A percentile compares a stretch with the other conserved stretches of the same genome.
These are phyloP conservation scores for Imbricaverruca yamaguchii DNA, from an alignment of 2,888 invertebrate species.

Conservation along the genomic window DNA sequence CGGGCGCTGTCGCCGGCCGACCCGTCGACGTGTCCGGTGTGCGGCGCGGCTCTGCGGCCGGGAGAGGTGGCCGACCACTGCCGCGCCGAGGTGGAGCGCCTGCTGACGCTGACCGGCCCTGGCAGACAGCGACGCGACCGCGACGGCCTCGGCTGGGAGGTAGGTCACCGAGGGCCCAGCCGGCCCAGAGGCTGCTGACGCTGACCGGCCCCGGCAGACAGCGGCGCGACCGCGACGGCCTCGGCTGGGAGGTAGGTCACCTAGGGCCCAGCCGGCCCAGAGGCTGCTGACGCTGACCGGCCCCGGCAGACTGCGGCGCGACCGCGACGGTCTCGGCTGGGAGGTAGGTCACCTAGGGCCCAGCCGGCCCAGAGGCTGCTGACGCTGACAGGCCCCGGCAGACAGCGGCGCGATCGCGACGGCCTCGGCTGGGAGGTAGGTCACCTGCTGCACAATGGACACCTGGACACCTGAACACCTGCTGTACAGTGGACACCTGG, in stretches of 20 bases:
- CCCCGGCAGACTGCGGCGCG: background rate
- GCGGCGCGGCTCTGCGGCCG: slow-evolving; percentile 71
- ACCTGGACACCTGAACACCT: too few relatives aligned
- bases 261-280: too few relatives aligned
- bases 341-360: too few relatives aligned
- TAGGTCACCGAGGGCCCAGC: too few relatives aligned
- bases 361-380: too few relatives aligned
- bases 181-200: too few relatives aligned
- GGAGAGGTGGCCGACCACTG: slow-evolving; percentile 75
- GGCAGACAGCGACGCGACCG: background rate
- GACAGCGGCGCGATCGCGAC: background rate
- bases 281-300: slow-evolving; percentile 41
- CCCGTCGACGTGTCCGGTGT: slow-evolving; percentile 75
- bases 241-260: slow-evolving; percentile 9
- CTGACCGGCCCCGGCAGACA: background rate
- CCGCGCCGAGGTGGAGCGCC: slow-evolving; percentile 65
- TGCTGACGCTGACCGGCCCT: slow-evolving; percentile 39
- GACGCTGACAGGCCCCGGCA: slow-evolving; percentile 26
- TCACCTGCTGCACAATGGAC: too few relatives aligned
- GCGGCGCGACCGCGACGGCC: background rate
- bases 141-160: slow-evolving; percentile 12
- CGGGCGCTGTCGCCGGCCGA: slow-evolving; percentile 56
- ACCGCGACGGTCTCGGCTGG: slow-evolving; percentile 1
- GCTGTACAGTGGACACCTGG: too few relatives aligned
- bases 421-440: background rate